phyloP scores from a whole-genome alignment of 2,113 vertebrate genomes.

The Gobio gobio region DNA sequence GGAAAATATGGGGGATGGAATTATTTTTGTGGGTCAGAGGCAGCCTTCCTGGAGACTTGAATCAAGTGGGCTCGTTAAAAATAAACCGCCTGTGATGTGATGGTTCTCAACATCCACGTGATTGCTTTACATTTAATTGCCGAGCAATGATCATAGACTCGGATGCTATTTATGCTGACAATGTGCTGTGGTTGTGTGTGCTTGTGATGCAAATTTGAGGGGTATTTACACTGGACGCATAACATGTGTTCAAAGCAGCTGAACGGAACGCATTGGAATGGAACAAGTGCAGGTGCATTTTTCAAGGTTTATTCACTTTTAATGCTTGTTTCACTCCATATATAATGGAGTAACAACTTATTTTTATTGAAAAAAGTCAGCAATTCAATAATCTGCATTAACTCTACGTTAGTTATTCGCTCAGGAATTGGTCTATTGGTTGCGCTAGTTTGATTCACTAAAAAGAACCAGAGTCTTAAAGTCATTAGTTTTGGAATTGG shows the following conservation, averaged over 20 bases:
- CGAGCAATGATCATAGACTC: conserved; percentile 17
- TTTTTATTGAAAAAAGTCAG: too few relatives aligned
- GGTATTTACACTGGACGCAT: background rate
- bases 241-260: background rate
- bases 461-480: too few relatives aligned
- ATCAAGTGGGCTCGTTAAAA: conserved; percentile 38
- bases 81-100: conserved; percentile 31
- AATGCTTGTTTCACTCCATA: background rate
- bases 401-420: too few relatives aligned
- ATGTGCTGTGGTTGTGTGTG: conserved; percentile 12
- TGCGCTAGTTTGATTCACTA: too few relatives aligned
- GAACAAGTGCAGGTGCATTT: background rate
- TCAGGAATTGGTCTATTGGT: too few relatives aligned
- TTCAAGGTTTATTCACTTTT: background rate
- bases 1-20: conserved; percentile 25
- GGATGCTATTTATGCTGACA: conserved; percentile 7
- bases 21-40: conserved; percentile 43
- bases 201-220: background rate
- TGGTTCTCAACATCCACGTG: background rate
- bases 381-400: too few relatives aligned
- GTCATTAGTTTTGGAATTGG: too few relatives aligned
- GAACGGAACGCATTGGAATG: background rate
- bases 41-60: conserved; percentile 24
- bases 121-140: conserved; percentile 33
- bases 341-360: too few relatives aligned